Base-by-base conservation (phyloP, 2,888 invertebrate genomes). In the Ophioninae sp. region DNA sequence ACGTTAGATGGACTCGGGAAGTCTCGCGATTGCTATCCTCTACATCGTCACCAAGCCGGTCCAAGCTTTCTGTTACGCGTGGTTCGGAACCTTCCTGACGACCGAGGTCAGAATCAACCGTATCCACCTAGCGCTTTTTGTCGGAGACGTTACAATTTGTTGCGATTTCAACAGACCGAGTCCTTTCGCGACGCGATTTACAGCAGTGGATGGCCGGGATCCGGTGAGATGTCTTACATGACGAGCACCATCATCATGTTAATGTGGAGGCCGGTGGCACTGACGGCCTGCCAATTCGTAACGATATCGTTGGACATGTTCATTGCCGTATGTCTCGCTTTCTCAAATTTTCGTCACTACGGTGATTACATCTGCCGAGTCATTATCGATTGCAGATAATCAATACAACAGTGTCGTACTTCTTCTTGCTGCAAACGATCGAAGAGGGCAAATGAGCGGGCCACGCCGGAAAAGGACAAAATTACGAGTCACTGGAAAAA, bases 21-120 rank as follows among this genome's bases (percentile, higher is more conserved):
- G 58, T 41, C 37, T 76, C 58, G 10, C 67, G n/a, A 39, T 59
- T 7, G 17, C 58, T 17, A 23, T 65, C 6, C 10, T 76, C 8
- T 81, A 83, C 56, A 51, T 82, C 56, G 8, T 85, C 17, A 44
- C 69, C 0, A 85, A 86, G 22, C 51, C 83, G n/a, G 59, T 72
- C 23, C 86, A 83, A 71, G 77, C 81, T 30, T 79, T 79, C 13
- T 76, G 83, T 41, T 86, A 86, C 72, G 78, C 83, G 17, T 85
- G 79, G 82, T 79, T 72, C 64, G 85, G 85, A 51, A 69, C 76
- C 13, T 68, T 63, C 20, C 72, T 85, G 23, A 84, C 78, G 1
- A 10, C 58, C 17, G 79, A 82, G 79, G 79, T 68, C 44, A 44
- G 8, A 10, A 8, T 8, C 44, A 44, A 8, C 8, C 3, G 9